Evolutionary conservation across 2,113 vertebrate genomes (phyloP), one percentile per base, ranked within the genome.

Genomic region (Butorides virescens): DNA sequence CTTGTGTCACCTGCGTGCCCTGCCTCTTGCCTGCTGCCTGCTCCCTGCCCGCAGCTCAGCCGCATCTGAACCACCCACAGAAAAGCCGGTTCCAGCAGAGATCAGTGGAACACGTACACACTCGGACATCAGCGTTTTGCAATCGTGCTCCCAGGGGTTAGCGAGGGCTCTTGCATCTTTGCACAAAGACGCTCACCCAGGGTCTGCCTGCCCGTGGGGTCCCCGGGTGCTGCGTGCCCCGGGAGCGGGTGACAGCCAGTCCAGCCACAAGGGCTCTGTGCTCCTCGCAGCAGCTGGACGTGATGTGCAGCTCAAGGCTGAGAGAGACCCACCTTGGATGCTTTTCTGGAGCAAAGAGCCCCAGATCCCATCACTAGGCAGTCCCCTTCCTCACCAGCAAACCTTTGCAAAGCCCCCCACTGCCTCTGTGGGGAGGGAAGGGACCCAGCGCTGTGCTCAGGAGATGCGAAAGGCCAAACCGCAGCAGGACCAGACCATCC

Each of bases 51-150:
- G 0, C 6, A 2, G 78, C 62, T 37, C 53, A 21, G 66, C 47
- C 21, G 0, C 56, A 8, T 1, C 44, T 6, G 15, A 66, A 13
- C 34, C 72, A 37, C 56, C 32, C 62, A 1, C 8, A 53, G 53
- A 27, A 52, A 16, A 74, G 42, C 6, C 6, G 1, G 22, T 12
- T 85, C 76, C 84, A 61, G 36, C 52, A 42, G 30, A 58, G 66
- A 20, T 55, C 85, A 59, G 23, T 6, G 61, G 85, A 67, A 79
- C 47, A 32, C 2, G 0, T 3, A 37, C 0, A 0, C 5, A 3
- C 50, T 34, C 0, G 0, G 56, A 44, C 14, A 36, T 5, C 0
- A 0, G 18, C 4, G 0, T 10, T 59, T 52, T 36, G 22, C 36
- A 84, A 37, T 63, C 6, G 0, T 34, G 71, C 20, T 86, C 32